Evolutionary conservation across 1,140 invertebrate genomes (phyloP), one percentile per base, ranked within the genome.

Genomic region (Delia radicum): DNA sequence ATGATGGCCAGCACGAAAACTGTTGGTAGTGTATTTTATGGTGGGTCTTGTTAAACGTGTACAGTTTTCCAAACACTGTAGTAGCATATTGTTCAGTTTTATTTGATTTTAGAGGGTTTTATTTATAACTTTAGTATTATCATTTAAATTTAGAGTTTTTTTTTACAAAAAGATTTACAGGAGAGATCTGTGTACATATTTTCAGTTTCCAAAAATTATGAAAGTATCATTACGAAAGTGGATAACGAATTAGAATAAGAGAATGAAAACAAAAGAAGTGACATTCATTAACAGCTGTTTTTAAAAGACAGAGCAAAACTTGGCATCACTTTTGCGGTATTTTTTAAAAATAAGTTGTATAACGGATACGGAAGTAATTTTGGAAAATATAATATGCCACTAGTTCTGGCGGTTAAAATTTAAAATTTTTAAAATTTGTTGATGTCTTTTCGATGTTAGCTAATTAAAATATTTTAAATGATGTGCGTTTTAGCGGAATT

Each of bases 61-160:
- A 61, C 72, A 73, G 15, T 61, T 73, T 29, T 10, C 31, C 37
- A 73, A 55, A 12, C 72, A 55, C 42, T 73, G 72, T 10, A 73
- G 7, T 2, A 73, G 24, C 72, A 73, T 73, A 15, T 7, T 55
- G 24, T n/a, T 73, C 28, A 28, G 28, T 55, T 48, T 48, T 42
- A 31, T 12, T 27, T n/a, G 27, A 33, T 8, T 8, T 72, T 10
- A 42, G 21, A 21, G 13, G 18, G 15, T 42, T 72, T 42, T 21
- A 21, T 10, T 10, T 8, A 7, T 21, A 55, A 55, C n/a, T 24
- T 18, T 21, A 24, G 24, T 3, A 4, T 5, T 6, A 21, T 55
- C 48, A 55, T 55, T 55, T 18, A 55, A 55, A 21, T 18, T 15
- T 37, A 31, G 24, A 18, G 42, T 21, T 72, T 42, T 72, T 72